These are phyloP conservation scores for Ichneumoninae sp. DNA, from an alignment of 2,888 invertebrate genomes.

Conservation along the genomic window DNA sequence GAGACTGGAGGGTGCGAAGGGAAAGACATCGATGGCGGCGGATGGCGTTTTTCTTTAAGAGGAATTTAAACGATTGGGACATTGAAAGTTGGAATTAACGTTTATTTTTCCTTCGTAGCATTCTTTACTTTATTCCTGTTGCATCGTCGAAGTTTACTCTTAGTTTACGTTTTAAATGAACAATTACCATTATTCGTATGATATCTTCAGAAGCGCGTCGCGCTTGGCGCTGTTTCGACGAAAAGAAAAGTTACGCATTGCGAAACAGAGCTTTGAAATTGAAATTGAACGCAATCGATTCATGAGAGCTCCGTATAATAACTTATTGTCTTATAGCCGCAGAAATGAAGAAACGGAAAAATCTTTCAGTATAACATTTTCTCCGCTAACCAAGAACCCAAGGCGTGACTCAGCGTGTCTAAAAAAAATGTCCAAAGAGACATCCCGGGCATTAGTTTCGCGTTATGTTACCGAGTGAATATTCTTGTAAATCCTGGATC, in stretches of 20 bases:
- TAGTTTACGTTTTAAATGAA: not conserved
- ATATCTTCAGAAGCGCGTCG: not conserved
- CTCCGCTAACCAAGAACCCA: no score
- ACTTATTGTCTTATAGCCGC: no score
- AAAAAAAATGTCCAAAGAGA: conserved; percentile 43
- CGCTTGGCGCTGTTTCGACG: not conserved
- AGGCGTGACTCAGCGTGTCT: conserved; percentile 61
- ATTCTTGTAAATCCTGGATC: conserved; percentile 78
- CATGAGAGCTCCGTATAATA: no score
- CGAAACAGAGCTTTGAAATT: not conserved
- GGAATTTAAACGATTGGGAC: no score
- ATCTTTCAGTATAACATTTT: not conserved
- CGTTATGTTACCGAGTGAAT: conserved; percentile 81
- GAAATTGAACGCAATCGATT: not conserved
- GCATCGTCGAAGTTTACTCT: not conserved
- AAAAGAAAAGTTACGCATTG: not conserved
- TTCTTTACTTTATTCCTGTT: no score
- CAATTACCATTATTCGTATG: no score
- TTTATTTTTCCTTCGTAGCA: not conserved
- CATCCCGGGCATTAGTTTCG: conserved; percentile 76
- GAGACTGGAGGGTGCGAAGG: no score
- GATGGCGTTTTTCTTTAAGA: no score
- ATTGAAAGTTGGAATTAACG: not conserved
- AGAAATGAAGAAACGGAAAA: not conserved
- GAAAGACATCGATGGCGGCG: no score